Base-by-base conservation (phyloP, 1,140 invertebrate species). In the Bombus huntii region DNA sequence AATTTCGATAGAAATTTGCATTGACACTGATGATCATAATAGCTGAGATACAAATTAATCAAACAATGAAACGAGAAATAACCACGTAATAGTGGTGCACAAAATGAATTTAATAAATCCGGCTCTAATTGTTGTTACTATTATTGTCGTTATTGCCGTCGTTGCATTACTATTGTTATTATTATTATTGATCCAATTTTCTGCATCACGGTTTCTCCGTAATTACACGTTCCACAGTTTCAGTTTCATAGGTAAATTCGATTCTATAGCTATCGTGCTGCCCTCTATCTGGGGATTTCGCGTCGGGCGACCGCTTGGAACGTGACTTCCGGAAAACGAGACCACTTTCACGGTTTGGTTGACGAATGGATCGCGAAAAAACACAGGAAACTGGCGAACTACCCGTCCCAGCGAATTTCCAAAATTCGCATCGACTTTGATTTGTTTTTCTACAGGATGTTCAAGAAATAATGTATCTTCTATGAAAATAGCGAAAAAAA, bases 261-360 rank as follows among this genome's bases (percentile, higher is more conserved):
- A 12, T 53, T 53, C 18, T 53, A 53, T 53, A 53, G 47, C 18
- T 22, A 13, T 4, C 25, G 71, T n/a, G 71, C 39, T 39, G 70
- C 37, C 12, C 22, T 15, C 5, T 53, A 53, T 53, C 47, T 53
- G 18, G 47, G 5, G 47, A 18, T 53, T 22, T 53, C 18, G 47
- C 18, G 18, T 6, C 18, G 47, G 22, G 47, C 47, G 47, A 53
- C 47, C 28, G 37, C 15, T 25, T 42, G 25, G 22, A 25, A 80
- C 78, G 78, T 80, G 78, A 80, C 78, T 80, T 53, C 31, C 65
- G 65, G 4, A n/a, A 47, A 80, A 80, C 78, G 65, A 80, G 65
- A 13, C 78, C 78, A 80, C 65, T 80, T 70, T n/a, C 62, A 18
- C 34, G 62, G 31, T 65, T 44, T 13, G 31, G 22, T 25, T 62